Percentiles rank a stretch among this genome's conserved stretches.
phyloP scores from a whole-genome alignment of 2,888 invertebrate species.

The Gryllus longicercus region DNA sequence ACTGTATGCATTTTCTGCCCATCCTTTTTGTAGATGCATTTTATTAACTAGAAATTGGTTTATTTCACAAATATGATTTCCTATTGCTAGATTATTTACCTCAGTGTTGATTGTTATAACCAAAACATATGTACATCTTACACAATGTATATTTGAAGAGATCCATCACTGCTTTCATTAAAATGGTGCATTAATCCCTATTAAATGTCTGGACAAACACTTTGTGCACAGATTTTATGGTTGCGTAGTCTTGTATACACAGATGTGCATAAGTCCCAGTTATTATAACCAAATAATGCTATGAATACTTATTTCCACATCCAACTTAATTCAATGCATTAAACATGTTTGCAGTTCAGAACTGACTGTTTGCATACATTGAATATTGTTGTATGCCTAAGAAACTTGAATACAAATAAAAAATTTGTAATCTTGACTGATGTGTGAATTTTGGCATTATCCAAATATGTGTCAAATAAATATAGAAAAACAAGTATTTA shows the following conservation, averaged over 20 bases:
- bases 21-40: conserved; percentile 23
- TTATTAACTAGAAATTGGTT: not conserved
- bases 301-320: conserved; percentile 4
- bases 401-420: conserved; percentile 31
- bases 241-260: conserved; percentile 10
- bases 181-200: conserved; percentile 2
- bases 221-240: not conserved
- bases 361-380: conserved; percentile 23
- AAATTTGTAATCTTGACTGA: conserved; percentile 32
- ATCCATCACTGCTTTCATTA: conserved; percentile 1
- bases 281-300: not conserved
- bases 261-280: not conserved
- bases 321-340: not conserved
- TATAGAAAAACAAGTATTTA: not conserved
- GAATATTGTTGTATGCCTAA: conserved; percentile 33
- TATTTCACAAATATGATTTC: not conserved
- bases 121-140: not conserved
- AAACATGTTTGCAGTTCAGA: conserved; percentile 9
- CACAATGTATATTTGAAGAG: not conserved
- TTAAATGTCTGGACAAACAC: not conserved
- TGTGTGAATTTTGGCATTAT: conserved; percentile 26
- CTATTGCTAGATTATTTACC: not conserved
- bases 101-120: conserved; percentile 2
- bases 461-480: conserved; percentile 20
- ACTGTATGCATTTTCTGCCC: conserved; percentile 25